Percentiles rank a stretch among this genome's conserved stretches.
Evolutionary conservation across 2,888 invertebrate species (phyloP).

Genomic region (Iphiclides podalirius): DNA sequence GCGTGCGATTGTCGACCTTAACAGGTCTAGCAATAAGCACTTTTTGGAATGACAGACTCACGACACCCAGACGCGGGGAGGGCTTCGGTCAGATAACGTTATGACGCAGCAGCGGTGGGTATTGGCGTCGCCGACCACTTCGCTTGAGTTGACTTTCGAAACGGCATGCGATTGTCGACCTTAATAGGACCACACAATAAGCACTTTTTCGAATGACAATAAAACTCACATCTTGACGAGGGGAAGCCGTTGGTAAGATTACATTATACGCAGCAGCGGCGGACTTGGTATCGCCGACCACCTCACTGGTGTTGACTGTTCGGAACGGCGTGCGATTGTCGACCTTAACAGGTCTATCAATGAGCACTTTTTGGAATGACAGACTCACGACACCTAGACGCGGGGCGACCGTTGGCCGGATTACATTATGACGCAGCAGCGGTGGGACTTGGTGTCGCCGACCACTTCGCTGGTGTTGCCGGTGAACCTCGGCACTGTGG

Average conservation of each 20-base stretch:
- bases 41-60: slow-evolving; percentile 56
- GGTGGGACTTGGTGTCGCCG: slow-evolving; percentile 84
- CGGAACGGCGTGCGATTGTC: neutral
- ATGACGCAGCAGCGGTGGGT: too few relatives aligned
- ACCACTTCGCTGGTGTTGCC: slow-evolving; percentile 90
- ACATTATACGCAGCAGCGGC: too few relatives aligned
- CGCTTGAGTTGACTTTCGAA: neutral
- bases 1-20: neutral
- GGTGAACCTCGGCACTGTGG: slow-evolving; percentile 81
- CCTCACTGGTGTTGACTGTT: too few relatives aligned
- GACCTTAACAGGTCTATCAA: neutral
- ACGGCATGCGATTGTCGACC: neutral
- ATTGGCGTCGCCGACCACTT: slow-evolving; percentile 1
- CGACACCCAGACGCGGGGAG: too few relatives aligned
- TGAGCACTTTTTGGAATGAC: neutral
- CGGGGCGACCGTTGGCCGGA: too few relatives aligned
- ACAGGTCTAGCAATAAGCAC: slow-evolving; percentile 10
- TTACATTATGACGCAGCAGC: slow-evolving; percentile 88
- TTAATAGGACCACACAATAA: too few relatives aligned
- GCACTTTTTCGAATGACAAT: too few relatives aligned
- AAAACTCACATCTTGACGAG: too few relatives aligned
- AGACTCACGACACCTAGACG: neutral
- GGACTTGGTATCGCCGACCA: too few relatives aligned
- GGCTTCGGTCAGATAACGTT: too few relatives aligned
- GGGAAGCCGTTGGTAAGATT: too few relatives aligned